Evolutionary conservation across 2,888 invertebrate species (phyloP).

Genomic region (Hirtodrosophila confusa): DNA sequence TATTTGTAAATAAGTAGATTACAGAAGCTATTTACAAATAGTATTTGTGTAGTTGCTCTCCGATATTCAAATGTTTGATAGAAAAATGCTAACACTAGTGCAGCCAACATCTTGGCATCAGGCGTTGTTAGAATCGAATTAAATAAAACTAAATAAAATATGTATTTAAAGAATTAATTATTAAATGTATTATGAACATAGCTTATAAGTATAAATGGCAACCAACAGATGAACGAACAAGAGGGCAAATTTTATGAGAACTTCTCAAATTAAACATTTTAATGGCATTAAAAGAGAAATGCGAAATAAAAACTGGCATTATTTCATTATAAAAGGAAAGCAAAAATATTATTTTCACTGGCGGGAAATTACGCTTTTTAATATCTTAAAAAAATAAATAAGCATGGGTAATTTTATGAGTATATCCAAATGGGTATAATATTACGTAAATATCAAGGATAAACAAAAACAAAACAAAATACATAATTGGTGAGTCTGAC

Average conservation of each 20-base stretch:
- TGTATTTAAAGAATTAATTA: conserved; percentile 12
- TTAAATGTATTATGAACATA: conserved; percentile 50
- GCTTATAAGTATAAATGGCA: conserved; percentile 50
- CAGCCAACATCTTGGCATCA: conserved; percentile 47
- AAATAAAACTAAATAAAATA: conserved; percentile 33
- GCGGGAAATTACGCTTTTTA: too few relatives aligned
- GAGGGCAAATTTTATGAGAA: conserved; percentile 47
- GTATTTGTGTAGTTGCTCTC: conserved; percentile 47
- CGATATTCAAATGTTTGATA: conserved; percentile 46
- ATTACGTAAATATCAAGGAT: too few relatives aligned
- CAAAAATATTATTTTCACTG: conserved; percentile 1
- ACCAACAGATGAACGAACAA: conserved; percentile 34
- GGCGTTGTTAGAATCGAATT: conserved; percentile 47
- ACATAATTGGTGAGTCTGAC: too few relatives aligned
- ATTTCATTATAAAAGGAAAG: conserved; percentile 51
- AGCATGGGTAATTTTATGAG: too few relatives aligned
- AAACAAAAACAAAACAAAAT: too few relatives aligned
- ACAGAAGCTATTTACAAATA: conserved; percentile 40
- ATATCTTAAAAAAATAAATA: too few relatives aligned
- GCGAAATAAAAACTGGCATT: conserved; percentile 48
- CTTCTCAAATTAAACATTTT: conserved; percentile 57
- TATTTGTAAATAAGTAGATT: conserved; percentile 65
- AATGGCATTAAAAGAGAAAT: conserved; percentile 42
- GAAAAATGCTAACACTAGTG: conserved; percentile 36
- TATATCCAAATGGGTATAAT: too few relatives aligned